These are phyloP conservation scores for Anarrhichthys ocellatus DNA, from an alignment of 2,113 vertebrate genomes.

Conservation along the genomic window DNA sequence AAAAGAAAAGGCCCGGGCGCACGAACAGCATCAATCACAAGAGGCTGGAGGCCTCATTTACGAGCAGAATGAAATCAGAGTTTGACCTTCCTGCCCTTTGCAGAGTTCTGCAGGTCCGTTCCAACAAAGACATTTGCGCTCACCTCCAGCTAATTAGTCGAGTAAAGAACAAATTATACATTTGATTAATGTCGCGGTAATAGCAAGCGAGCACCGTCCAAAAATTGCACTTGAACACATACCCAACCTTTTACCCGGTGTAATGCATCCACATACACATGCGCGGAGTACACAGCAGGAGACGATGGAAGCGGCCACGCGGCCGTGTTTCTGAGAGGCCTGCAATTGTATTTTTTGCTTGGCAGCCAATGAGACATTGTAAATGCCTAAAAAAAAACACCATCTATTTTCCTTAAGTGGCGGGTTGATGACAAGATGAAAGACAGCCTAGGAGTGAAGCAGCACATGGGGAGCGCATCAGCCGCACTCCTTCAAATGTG, in stretches of 20 bases:
- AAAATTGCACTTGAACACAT: slow-evolving; percentile 28
- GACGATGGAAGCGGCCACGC: slow-evolving; percentile 27
- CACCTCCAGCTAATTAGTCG: slow-evolving; percentile 64
- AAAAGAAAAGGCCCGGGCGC: slow-evolving; percentile 38
- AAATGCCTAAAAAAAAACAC: slow-evolving; percentile 45
- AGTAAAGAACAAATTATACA: slow-evolving; percentile 55
- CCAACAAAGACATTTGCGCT: slow-evolving; percentile 60
- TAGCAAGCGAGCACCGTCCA: slow-evolving; percentile 6
- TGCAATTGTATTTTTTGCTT: slow-evolving; percentile 59
- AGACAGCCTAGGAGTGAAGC: slow-evolving; percentile 59
- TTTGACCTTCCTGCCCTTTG: slow-evolving; percentile 46
- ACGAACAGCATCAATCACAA: slow-evolving; percentile 72
- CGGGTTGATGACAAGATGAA: slow-evolving; percentile 62
- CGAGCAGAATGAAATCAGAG: slow-evolving; percentile 65
- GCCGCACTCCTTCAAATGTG: slow-evolving; percentile 57
- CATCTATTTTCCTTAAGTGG: slow-evolving; percentile 65
- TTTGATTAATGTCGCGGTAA: slow-evolving; percentile 68
- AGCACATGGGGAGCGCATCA: slow-evolving; percentile 25
- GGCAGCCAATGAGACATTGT: slow-evolving; percentile 35
- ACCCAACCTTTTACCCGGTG: not conserved
- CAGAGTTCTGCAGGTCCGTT: not conserved
- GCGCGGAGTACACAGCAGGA: not conserved
- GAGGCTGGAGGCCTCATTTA: slow-evolving; percentile 68
- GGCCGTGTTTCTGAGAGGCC: slow-evolving; percentile 29
- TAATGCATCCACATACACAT: slow-evolving; percentile 24